phyloP scores from a whole-genome alignment of 2,113 vertebrate species.

The Rhynchopsitta pachyrhyncha region DNA sequence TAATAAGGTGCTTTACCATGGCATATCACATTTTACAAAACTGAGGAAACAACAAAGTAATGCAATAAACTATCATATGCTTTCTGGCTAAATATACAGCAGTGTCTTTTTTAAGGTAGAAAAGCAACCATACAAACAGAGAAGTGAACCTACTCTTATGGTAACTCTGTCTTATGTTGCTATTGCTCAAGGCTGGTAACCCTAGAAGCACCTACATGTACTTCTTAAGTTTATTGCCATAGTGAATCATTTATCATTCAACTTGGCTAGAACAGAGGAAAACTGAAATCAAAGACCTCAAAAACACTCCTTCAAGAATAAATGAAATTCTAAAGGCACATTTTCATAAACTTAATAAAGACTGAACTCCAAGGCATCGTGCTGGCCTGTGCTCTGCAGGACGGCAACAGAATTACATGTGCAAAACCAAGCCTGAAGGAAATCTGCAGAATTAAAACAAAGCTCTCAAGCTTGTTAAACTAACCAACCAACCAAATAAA shows the following conservation, averaged over 20 bases:
- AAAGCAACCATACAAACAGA: neutral
- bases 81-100: neutral
- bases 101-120: neutral
- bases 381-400: neutral
- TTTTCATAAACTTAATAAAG: neutral
- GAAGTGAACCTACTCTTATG: neutral
- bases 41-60: neutral
- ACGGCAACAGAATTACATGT: neutral
- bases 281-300: neutral
- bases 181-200: neutral
- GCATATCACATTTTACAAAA: neutral
- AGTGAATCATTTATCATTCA: neutral
- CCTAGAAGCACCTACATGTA: neutral
- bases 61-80: neutral
- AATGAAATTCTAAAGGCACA: neutral
- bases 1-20: neutral
- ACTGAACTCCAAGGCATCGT: neutral
- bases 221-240: neutral
- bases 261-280: neutral
- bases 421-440: neutral
- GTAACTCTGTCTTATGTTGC: neutral
- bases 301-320: neutral
- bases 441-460: neutral
- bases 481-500: neutral
- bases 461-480: neutral